These are phyloP conservation scores for Dasypolia templi DNA, from an alignment of 2,888 invertebrate genomes.

Conservation along the genomic window DNA sequence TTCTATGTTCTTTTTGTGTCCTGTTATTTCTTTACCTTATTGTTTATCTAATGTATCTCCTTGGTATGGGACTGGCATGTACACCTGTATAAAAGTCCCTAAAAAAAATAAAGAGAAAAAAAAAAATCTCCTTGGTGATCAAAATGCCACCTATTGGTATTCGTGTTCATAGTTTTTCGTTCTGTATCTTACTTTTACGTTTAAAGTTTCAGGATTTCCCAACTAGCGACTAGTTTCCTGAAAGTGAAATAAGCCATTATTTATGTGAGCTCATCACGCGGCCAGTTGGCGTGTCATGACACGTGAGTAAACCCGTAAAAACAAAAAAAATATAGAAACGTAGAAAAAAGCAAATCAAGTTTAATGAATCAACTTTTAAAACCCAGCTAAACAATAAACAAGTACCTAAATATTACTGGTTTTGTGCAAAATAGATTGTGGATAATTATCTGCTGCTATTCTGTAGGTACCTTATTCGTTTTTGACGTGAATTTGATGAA, in stretches of 20 bases:
- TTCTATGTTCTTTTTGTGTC: not conserved
- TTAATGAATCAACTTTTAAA: constrained; percentile 11
- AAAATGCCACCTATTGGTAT: not conserved
- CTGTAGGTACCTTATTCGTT: not conserved
- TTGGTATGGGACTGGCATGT: no score
- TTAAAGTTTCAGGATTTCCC: constrained; percentile 12
- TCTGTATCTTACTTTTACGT: not conserved
- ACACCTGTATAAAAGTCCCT: no score
- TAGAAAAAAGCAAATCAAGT: not conserved
- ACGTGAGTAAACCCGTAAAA: constrained; percentile 5
- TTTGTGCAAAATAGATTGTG: constrained; percentile 2
- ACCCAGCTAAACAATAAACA: not conserved
- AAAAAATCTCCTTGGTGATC: constrained; percentile 6
- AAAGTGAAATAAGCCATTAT: not conserved
- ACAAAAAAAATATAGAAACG: not conserved
- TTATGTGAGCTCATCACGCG: not conserved
- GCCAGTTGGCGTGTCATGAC: not conserved
- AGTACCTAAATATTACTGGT: not conserved
- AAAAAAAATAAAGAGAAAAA: no score
- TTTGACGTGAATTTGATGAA: no score
- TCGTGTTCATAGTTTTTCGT: constrained; percentile 1
- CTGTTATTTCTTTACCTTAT: constrained; percentile 8
- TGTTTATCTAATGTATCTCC: not conserved
- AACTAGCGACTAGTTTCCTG: not conserved
- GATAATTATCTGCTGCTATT: not conserved